These are phyloP conservation scores for Hirudinaria manillensis DNA, from an alignment of 2,888 invertebrate genomes.

Conservation along the genomic window DNA sequence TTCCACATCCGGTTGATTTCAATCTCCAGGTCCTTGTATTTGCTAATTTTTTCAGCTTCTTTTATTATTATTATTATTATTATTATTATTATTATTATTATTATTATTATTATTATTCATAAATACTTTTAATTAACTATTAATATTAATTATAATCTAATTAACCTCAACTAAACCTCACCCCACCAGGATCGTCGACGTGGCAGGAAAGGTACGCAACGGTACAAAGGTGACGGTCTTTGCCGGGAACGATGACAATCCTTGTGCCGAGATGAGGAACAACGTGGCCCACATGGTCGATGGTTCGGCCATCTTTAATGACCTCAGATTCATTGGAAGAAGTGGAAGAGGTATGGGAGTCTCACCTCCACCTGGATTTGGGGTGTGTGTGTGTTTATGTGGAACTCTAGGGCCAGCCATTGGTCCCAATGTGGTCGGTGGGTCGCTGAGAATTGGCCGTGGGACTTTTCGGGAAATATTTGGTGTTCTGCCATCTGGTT, in stretches of 20 bases:
- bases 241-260: conserved; percentile 96
- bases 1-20: no score
- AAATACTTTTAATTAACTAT: not conserved
- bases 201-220: conserved; percentile 74
- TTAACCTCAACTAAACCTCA: no score
- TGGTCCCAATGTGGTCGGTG: no score
- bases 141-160: not conserved
- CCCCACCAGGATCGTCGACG: conserved; percentile 68
- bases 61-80: no score
- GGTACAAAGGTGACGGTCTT: conserved; percentile 88
- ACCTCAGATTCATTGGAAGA: conserved; percentile 90
- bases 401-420: not conserved
- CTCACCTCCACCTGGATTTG: not conserved
- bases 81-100: no score
- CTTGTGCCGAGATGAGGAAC: conserved; percentile 84
- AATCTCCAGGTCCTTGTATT: no score
- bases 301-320: conserved; percentile 93
- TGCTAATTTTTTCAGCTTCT: no score
- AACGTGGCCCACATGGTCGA: conserved; percentile 88
- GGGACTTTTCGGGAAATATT: no score
- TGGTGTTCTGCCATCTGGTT: no score
- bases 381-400: not conserved
- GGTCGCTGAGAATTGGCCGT: no score
- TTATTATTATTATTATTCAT: not conserved
- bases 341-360: conserved; percentile 85